These are phyloP conservation scores for Listronotus oregonensis DNA, from an alignment of 1,140 invertebrate genomes.

Conservation along the genomic window DNA sequence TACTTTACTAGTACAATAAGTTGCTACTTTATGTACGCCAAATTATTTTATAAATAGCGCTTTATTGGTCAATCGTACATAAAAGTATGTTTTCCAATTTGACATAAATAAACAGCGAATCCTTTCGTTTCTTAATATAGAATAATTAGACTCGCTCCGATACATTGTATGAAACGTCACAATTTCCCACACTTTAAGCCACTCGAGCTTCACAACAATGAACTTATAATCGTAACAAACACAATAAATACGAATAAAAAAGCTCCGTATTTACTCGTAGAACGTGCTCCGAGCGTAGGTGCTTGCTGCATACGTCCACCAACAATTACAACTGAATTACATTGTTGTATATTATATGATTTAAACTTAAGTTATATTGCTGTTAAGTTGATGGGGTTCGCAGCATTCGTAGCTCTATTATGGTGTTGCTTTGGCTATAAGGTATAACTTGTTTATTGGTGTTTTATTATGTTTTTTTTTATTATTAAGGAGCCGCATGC, in stretches of 20 bases:
- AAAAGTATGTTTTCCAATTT: too few relatives aligned
- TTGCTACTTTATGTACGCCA: too few relatives aligned
- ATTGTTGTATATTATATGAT: slow-evolving; percentile 26
- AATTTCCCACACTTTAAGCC: slow-evolving; percentile 31
- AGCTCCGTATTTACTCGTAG: slow-evolving; percentile 23
- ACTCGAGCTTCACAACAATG: slow-evolving; percentile 20
- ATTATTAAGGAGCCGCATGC: too few relatives aligned
- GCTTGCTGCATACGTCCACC: slow-evolving; percentile 21
- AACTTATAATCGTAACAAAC: slow-evolving; percentile 34
- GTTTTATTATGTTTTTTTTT: too few relatives aligned
- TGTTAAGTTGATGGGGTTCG: slow-evolving; percentile 13
- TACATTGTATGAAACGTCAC: slow-evolving; percentile 31
- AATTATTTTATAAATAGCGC: too few relatives aligned
- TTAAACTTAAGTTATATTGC: slow-evolving; percentile 15
- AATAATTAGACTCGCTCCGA: slow-evolving; percentile 13
- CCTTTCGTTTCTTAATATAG: slow-evolving; percentile 9
- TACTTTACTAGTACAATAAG: too few relatives aligned
- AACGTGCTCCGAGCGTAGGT: slow-evolving; percentile 31
- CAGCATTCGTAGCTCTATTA: slow-evolving; percentile 10
- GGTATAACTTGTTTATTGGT: too few relatives aligned
- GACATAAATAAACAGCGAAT: too few relatives aligned
- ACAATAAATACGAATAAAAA: slow-evolving; percentile 32
- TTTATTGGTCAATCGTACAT: too few relatives aligned
- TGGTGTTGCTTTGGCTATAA: too few relatives aligned
- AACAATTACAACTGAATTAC: slow-evolving; percentile 30